A percentile compares a stretch with the other conserved stretches of the same genome.
Conservation (phyloP, 2,888 invertebrate species). For the Plagodis pulveraria region DNA sequence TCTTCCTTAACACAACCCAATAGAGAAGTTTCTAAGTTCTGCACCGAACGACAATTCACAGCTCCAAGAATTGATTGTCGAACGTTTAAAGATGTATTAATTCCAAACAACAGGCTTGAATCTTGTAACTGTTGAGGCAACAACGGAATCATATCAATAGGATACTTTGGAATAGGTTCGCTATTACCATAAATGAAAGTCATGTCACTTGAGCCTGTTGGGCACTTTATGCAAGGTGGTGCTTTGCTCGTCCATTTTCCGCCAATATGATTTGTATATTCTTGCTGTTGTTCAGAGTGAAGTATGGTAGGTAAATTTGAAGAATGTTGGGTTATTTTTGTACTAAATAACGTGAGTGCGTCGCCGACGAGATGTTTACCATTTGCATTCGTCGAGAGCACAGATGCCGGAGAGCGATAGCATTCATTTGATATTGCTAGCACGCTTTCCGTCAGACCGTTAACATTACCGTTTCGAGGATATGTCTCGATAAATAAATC, state of each 20-base stretch:
- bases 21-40: slow-evolving; percentile 1
- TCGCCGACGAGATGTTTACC: slow-evolving; percentile 59
- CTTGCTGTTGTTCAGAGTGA: slow-evolving; percentile 39
- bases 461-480: slow-evolving; percentile 77
- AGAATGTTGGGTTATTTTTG: slow-evolving; percentile 45
- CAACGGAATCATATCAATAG: slow-evolving; percentile 6
- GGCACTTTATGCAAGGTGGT: slow-evolving; percentile 8
- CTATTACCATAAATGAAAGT: slow-evolving; percentile 20
- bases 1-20: slow-evolving; percentile 13
- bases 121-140: slow-evolving; percentile 7
- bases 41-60: slow-evolving; percentile 9
- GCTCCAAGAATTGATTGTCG: slow-evolving; percentile 11
- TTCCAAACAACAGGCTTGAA: slow-evolving; percentile 1
- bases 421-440: slow-evolving; percentile 74
- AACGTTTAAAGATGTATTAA: slow-evolving; percentile 10
- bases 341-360: slow-evolving; percentile 50
- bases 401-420: slow-evolving; percentile 72
- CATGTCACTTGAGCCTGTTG: slow-evolving; percentile 4
- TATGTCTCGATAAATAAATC: slow-evolving; percentile 79
- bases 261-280: slow-evolving; percentile 38
- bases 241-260: slow-evolving; percentile 13
- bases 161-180: slow-evolving; percentile 5
- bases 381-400: slow-evolving; percentile 75
- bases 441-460: slow-evolving; percentile 74
- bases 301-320: slow-evolving; percentile 45